Conservation (phyloP, 2,113 vertebrate genomes). For the Aspiorhynchus laticeps region DNA sequence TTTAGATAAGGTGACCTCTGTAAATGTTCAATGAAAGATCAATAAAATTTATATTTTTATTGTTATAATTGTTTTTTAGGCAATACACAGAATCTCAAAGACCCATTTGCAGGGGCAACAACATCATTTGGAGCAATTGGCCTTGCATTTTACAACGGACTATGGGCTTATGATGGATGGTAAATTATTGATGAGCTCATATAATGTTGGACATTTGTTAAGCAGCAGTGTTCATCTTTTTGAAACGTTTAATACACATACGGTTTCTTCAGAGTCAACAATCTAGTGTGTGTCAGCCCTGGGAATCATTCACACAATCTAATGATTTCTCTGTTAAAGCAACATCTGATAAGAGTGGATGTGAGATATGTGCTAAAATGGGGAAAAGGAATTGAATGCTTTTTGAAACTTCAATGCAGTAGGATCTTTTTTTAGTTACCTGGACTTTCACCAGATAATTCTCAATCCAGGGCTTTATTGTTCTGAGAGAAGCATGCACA, state of each 20-base stretch:
- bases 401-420: neutral
- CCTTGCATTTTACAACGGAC: conserved; percentile 92
- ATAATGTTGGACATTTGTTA: neutral
- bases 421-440: neutral
- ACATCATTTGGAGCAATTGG: conserved; percentile 79
- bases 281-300: neutral
- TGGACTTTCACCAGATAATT: neutral
- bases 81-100: conserved; percentile 83
- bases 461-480: neutral
- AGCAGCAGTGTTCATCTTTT: neutral
- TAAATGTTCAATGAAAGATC: conserved; percentile 25
- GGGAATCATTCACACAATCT: neutral
- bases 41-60: conserved; percentile 17
- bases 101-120: conserved; percentile 79
- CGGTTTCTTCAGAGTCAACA: neutral
- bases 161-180: conserved; percentile 87
- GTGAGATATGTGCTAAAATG: neutral
- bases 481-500: neutral
- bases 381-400: neutral
- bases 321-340: neutral
- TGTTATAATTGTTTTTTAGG: conserved; percentile 74
- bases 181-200: conserved; percentile 20
- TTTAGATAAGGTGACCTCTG: neutral
- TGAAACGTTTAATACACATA: neutral
- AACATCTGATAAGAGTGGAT: neutral